phyloP scores from a whole-genome alignment of 2,888 invertebrate species.

The Acronicta leporina region DNA sequence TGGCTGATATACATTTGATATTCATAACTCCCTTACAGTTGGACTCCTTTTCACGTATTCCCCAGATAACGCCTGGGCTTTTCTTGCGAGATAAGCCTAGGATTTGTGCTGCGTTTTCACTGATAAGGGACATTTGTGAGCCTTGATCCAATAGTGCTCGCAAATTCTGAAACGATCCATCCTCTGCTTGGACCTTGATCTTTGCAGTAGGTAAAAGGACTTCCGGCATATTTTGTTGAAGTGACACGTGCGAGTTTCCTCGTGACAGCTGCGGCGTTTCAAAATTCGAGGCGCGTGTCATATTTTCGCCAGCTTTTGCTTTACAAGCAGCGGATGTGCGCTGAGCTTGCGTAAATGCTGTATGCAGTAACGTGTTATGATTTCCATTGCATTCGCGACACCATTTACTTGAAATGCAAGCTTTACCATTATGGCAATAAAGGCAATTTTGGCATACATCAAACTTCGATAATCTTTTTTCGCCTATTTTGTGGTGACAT shows the following conservation, averaged over 20 bases:
- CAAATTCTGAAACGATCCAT: not conserved
- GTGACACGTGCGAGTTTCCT: constrained; percentile 1
- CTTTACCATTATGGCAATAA: constrained; percentile 1
- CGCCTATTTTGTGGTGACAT: no score
- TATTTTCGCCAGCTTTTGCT: not conserved
- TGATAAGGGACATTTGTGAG: no score
- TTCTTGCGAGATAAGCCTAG: not conserved
- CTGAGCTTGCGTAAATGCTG: not conserved
- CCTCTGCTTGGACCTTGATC: constrained; percentile 1
- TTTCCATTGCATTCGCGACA: not conserved
- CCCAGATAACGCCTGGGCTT: not conserved
- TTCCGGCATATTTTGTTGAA: not conserved
- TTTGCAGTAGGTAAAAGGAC: not conserved
- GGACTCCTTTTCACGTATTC: not conserved
- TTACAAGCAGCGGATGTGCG: not conserved
- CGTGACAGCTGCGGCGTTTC: not conserved
- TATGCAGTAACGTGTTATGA: not conserved
- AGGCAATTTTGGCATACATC: constrained; percentile 1
- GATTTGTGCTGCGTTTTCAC: not conserved
- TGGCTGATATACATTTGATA: not conserved
- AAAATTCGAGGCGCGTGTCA: not conserved
- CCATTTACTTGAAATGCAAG: constrained; percentile 1
- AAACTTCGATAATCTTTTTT: not conserved
- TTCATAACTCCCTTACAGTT: constrained; percentile 1
- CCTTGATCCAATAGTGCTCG: constrained; percentile 1